phyloP scores from a whole-genome alignment of 2,113 vertebrate genomes.

The Chlamydotis undulata region DNA sequence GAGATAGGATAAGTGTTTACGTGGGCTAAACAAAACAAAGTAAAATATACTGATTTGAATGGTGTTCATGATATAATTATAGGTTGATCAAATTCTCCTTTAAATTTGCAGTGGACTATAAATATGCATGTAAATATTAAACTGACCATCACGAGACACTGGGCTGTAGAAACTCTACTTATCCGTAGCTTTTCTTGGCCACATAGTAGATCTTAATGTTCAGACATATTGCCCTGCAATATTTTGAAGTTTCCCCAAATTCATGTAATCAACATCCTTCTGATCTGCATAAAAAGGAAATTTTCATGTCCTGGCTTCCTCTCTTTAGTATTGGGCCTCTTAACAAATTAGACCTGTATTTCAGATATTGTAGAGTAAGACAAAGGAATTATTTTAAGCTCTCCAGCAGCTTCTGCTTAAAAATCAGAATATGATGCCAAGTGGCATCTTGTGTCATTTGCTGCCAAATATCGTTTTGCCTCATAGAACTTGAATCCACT shows the following conservation, averaged over 20 bases:
- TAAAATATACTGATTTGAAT: background rate
- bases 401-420: conserved; percentile 18
- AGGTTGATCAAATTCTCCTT: background rate
- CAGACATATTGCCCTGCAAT: background rate
- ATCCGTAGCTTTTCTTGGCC: background rate
- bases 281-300: background rate
- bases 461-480: conserved; percentile 15
- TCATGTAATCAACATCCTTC: background rate
- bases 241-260: background rate
- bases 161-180: background rate
- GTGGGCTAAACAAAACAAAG: background rate
- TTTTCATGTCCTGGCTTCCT: background rate
- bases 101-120: background rate
- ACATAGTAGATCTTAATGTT: background rate
- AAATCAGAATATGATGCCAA: conserved; percentile 15
- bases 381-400: background rate
- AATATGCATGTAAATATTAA: background rate
- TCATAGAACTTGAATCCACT: conserved; percentile 33
- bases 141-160: rapidly evolving
- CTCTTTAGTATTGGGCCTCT: background rate
- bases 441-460: conserved; percentile 21
- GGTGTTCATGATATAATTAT: background rate
- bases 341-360: background rate
- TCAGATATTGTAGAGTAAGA: background rate
- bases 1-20: background rate